Conservation (phyloP, 2,113 vertebrate species). For the Oryzias melastigma region DNA sequence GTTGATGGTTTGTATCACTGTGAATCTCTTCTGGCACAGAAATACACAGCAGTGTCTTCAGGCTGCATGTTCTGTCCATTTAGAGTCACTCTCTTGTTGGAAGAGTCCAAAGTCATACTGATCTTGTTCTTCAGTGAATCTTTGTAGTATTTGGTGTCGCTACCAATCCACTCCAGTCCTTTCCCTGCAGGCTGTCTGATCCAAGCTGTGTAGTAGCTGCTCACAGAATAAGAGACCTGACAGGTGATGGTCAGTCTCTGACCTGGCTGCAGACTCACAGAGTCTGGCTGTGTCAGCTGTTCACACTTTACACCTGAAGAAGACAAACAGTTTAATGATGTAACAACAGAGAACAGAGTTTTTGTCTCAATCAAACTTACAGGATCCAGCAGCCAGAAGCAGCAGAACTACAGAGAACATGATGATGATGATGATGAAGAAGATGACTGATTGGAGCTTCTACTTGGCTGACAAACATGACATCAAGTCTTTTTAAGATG, state of each 20-base stretch:
- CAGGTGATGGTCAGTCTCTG: slow-evolving; percentile 28
- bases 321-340: background rate
- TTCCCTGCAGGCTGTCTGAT: slow-evolving; percentile 56
- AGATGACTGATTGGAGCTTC: too few relatives aligned
- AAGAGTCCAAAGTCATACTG: background rate
- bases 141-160: too few relatives aligned
- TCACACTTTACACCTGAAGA: background rate
- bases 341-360: background rate
- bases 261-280: slow-evolving; percentile 31
- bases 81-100: background rate
- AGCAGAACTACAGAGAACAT: background rate
- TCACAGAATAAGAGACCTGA: slow-evolving; percentile 27
- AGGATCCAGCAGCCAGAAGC: background rate
- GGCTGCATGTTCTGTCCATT: background rate
- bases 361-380: background rate
- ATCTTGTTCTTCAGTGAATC: background rate
- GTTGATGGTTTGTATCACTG: too few relatives aligned
- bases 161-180: slow-evolving; percentile 30
- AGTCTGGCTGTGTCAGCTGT: too few relatives aligned
- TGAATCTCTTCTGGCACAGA: too few relatives aligned
- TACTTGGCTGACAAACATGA: too few relatives aligned
- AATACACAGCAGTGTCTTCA: too few relatives aligned
- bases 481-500: too few relatives aligned
- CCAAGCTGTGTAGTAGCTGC: background rate
- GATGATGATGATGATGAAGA: too few relatives aligned